Conservation (phyloP, 2,113 vertebrate genomes). For the Pristiophorus japonicus region DNA sequence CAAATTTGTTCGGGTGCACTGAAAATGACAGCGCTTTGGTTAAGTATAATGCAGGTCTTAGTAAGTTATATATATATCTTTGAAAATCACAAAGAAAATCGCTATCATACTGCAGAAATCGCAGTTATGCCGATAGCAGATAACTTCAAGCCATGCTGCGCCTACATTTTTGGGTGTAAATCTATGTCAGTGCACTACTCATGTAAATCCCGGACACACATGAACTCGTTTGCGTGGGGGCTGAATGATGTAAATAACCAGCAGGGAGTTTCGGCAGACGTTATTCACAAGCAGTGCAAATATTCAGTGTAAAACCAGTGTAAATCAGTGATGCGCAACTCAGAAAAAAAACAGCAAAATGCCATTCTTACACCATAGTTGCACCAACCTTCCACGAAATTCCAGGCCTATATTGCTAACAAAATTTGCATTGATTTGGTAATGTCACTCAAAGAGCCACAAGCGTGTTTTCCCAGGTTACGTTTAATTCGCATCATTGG, state of each 20-base stretch:
- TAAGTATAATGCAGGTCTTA: background rate
- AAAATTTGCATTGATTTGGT: background rate
- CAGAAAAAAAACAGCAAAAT: background rate
- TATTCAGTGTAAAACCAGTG: background rate
- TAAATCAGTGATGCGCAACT: background rate
- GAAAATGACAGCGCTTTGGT: background rate
- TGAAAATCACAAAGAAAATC: no score
- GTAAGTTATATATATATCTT: background rate
- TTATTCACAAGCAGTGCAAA: background rate
- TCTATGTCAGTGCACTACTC: background rate
- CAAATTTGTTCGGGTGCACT: background rate
- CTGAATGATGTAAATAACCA: background rate
- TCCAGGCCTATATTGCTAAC: no score
- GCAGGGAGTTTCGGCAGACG: background rate
- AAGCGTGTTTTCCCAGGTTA: background rate
- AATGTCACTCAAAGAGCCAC: background rate
- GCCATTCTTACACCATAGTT: background rate
- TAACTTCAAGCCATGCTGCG: background rate
- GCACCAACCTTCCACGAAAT: background rate
- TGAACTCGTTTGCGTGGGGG: background rate
- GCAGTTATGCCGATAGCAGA: background rate
- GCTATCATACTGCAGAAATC: background rate
- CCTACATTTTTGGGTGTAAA: background rate
- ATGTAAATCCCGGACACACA: background rate
- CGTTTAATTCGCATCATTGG: background rate